These are phyloP conservation scores for Acrobasis suavella DNA, from an alignment of 2,888 invertebrate species.

Conservation along the genomic window DNA sequence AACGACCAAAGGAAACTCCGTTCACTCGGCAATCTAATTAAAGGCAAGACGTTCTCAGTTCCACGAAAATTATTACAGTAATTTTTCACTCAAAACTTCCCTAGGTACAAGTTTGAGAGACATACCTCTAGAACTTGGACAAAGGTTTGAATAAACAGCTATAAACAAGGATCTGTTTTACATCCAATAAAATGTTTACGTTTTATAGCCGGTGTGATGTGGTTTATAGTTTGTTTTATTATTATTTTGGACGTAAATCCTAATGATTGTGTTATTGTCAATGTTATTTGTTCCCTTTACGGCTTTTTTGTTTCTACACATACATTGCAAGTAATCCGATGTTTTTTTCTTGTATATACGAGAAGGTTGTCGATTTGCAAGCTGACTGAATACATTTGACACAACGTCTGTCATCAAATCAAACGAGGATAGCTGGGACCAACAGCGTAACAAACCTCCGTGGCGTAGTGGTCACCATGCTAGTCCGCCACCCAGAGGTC, in stretches of 20 bases:
- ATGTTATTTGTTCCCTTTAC: too few relatives aligned
- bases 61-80: slow-evolving; percentile 69
- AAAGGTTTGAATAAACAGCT: slow-evolving; percentile 53
- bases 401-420: too few relatives aligned
- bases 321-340: too few relatives aligned
- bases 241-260: slow-evolving; percentile 3
- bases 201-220: slow-evolving; percentile 17
- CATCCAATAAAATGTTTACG: slow-evolving; percentile 16
- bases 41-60: slow-evolving; percentile 61
- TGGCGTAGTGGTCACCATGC: too few relatives aligned
- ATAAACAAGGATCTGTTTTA: slow-evolving; percentile 10
- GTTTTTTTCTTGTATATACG: too few relatives aligned
- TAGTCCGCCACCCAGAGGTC: too few relatives aligned
- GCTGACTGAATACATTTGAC: too few relatives aligned
- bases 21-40: slow-evolving; percentile 63
- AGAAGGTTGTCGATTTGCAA: too few relatives aligned
- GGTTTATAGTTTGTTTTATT: slow-evolving; percentile 15
- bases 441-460: too few relatives aligned
- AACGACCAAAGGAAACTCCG: slow-evolving; percentile 54
- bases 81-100: slow-evolving; percentile 74
- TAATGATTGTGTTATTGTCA: too few relatives aligned
- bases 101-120: slow-evolving; percentile 53
- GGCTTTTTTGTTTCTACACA: too few relatives aligned
- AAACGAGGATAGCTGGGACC: too few relatives aligned
- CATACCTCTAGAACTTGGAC: slow-evolving; percentile 48